A percentile compares a stretch with the other conserved stretches of the same genome.
These are phyloP conservation scores for Acleris cristana DNA, from an alignment of 2,888 invertebrate species.

Conservation along the genomic window DNA sequence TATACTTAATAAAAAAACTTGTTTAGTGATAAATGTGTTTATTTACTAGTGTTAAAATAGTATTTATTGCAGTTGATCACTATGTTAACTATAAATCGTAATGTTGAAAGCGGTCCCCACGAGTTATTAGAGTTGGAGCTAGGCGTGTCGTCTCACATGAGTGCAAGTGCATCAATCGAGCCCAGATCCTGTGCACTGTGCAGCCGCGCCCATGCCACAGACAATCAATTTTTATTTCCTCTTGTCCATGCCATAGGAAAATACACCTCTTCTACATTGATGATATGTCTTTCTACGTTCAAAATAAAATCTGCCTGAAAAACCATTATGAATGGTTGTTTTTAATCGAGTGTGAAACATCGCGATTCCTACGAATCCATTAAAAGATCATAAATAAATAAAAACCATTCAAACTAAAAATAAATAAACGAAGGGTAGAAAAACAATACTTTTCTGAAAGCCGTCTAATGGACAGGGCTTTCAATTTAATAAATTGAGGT, in stretches of 20 bases:
- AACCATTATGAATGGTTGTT: no score
- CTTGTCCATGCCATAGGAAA: background rate
- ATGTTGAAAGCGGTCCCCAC: constrained; percentile 1
- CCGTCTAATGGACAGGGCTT: constrained; percentile 12
- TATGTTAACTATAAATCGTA: no score
- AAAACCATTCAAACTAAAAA: constrained; percentile 20
- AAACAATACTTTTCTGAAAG: constrained; percentile 18
- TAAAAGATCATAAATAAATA: constrained; percentile 28
- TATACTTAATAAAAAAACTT: no score
- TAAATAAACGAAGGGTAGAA: constrained; percentile 12
- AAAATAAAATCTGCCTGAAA: no score
- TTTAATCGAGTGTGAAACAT: constrained; percentile 5
- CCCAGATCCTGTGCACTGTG: constrained; percentile 79
- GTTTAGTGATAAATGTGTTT: no score
- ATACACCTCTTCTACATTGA: no score
- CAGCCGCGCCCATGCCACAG: constrained; percentile 60
- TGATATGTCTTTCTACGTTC: no score
- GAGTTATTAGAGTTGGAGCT: constrained; percentile 28
- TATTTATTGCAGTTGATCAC: no score
- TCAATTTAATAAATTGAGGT: constrained; percentile 8
- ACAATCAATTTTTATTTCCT: constrained; percentile 52
- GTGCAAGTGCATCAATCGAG: constrained; percentile 72
- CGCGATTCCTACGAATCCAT: constrained; percentile 29
- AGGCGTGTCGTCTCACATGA: constrained; percentile 73
- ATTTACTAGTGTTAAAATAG: no score